phyloP scores from a whole-genome alignment of 2,113 vertebrate genomes.

The Tursiops truncatus region DNA sequence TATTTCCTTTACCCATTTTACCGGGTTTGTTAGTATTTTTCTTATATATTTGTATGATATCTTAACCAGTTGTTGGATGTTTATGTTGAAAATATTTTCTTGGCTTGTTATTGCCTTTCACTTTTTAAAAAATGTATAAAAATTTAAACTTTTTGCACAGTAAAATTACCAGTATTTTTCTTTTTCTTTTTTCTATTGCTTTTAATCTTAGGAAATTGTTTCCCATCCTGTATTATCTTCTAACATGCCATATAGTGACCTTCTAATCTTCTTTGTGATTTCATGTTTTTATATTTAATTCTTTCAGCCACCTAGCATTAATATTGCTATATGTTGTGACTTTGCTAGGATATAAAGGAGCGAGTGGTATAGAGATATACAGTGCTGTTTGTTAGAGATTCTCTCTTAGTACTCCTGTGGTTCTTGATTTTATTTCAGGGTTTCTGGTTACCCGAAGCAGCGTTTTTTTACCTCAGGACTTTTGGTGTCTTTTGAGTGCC shows the following conservation, averaged over 20 bases:
- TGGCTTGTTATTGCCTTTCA: neutral
- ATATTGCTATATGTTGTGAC: neutral
- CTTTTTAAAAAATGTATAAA: neutral
- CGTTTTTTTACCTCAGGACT: neutral
- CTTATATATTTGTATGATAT: neutral
- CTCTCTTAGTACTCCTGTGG: neutral
- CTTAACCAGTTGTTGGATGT: neutral
- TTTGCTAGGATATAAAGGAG: conserved; percentile 8
- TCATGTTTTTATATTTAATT: neutral
- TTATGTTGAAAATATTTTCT: conserved; percentile 30
- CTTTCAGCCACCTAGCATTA: neutral
- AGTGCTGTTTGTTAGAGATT: neutral
- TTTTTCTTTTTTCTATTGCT: neutral
- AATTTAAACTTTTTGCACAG: neutral
- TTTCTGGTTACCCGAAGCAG: neutral
- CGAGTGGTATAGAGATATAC: neutral
- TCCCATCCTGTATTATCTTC: neutral
- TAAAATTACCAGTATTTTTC: neutral
- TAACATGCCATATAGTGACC: neutral
- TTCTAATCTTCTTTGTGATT: neutral
- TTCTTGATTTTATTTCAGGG: neutral
- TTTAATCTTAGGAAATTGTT: neutral
- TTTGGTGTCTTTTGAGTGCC: neutral
- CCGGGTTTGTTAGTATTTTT: conserved; percentile 1
- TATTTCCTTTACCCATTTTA: neutral